Evolutionary conservation across 2,113 vertebrate genomes (phyloP), one percentile per base, ranked within the genome.

Genomic region (Perca fluviatilis): DNA sequence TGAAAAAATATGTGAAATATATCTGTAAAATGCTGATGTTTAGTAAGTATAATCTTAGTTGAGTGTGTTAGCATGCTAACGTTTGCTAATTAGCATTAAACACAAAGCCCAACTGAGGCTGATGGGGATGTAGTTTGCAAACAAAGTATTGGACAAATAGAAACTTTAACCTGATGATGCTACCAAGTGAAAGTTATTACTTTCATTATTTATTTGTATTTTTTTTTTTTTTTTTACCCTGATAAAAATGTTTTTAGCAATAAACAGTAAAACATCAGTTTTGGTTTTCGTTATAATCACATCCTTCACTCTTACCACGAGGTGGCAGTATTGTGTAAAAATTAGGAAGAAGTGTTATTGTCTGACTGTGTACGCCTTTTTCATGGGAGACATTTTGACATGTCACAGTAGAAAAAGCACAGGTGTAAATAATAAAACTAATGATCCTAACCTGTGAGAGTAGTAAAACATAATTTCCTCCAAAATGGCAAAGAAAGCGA

Each of bases 381-480:
- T 69, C 49, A 50, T 6, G 1, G 18, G 27, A 25, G 11, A 54
- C 8, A 15, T 13, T 16, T 19, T 10, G 16, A 13, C 27, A 5
- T 46, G 5, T 73, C 16, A 9, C 15, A 58, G 36, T 14, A 46
- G 19, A 10, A 47, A 9, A 43, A 50, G 47, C n/a, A 27, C 6
- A 33, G 21, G 16, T 46, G 6, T 36, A 23, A 61, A 50, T 27
- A 16, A 46, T 25, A 21, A 5, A 19, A 21, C 21, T 1, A 36
- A 36, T 3, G 30, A 36, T 47, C 10, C 50, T 18, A 66, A 97
- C 98, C 97, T 94, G 95, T 99, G 98, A 13, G 96, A 96, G 60
- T 99, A 99, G 94, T 98, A 99, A 91, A 99, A 99, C 46, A 98
- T 54, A 13, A 98, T 46, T 89, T 99, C 98, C 87, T 99, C 97